phyloP scores from a whole-genome alignment of 1,140 invertebrate genomes.

The Lethocerus indicus region DNA sequence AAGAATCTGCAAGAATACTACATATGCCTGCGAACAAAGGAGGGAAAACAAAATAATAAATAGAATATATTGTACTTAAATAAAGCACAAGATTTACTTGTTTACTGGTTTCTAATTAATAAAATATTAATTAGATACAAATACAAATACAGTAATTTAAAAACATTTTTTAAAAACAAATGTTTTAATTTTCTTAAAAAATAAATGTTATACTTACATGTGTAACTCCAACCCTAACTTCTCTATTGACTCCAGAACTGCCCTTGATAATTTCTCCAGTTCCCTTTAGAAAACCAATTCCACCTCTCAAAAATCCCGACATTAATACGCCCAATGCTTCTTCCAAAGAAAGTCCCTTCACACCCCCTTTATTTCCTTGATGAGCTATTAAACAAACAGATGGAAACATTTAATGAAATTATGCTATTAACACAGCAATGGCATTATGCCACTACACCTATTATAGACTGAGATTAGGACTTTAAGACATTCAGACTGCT shows the following conservation, averaged over 20 bases:
- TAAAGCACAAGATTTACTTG: background rate
- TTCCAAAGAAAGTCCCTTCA: conserved; percentile 35
- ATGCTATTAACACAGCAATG: too few relatives aligned
- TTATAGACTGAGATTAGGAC: too few relatives aligned
- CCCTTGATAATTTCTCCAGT: conserved; percentile 94
- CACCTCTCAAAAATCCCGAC: conserved; percentile 87
- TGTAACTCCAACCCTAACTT: conserved; percentile 89
- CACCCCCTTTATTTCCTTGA: background rate
- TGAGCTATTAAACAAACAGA: background rate
- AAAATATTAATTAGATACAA: background rate
- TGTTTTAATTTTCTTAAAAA: conserved; percentile 8
- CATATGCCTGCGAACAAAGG: conserved; percentile 55
- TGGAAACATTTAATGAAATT: background rate
- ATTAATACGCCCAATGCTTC: conserved; percentile 83
- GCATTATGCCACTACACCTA: too few relatives aligned
- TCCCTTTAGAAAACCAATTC: conserved; percentile 87
- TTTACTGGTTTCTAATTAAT: background rate
- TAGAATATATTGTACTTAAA: conserved; percentile 1
- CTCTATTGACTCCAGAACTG: conserved; percentile 75
- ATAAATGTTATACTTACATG: conserved; percentile 43
- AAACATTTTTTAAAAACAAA: conserved; percentile 1
- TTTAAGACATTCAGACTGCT: too few relatives aligned
- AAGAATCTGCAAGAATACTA: conserved; percentile 82
- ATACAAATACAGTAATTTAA: background rate
- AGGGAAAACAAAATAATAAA: conserved; percentile 2